Conservation (phyloP, 2,113 vertebrate species). For the Catharus bicknelli region DNA sequence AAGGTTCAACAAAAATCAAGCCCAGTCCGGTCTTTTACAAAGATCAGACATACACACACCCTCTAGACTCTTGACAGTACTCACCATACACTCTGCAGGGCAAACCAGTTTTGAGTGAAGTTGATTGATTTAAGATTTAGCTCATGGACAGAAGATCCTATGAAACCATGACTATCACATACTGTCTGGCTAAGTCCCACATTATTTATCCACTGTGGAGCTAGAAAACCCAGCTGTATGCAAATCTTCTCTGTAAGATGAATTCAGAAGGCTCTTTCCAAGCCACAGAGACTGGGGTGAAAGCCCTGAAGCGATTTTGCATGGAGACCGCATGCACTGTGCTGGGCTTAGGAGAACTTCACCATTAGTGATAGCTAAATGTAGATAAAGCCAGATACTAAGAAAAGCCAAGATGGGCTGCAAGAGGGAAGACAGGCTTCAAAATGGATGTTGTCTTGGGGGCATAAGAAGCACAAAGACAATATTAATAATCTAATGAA, state of each 20-base stretch:
- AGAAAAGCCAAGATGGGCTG: not conserved
- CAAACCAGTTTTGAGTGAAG: not conserved
- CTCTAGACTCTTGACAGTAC: not conserved
- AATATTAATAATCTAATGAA: not conserved
- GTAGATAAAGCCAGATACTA: not conserved
- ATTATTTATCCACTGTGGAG: not conserved
- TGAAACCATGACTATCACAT: not conserved
- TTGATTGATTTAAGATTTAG: not conserved
- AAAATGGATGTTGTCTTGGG: not conserved
- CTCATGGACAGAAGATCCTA: not conserved
- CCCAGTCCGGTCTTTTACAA: not conserved
- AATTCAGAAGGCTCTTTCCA: not conserved
- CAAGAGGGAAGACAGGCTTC: not conserved
- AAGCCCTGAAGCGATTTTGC: not conserved
- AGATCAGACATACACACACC: not conserved
- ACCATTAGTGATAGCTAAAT: not conserved
- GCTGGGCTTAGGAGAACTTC: not conserved
- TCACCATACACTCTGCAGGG: not conserved
- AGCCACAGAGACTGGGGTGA: not conserved
- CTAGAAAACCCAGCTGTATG: not conserved
- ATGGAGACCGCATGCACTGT: not conserved
- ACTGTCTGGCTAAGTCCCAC: not conserved
- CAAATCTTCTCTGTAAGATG: not conserved
- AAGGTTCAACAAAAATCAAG: not conserved
- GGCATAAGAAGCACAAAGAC: not conserved